These are phyloP conservation scores for Megalopta genalis DNA, from an alignment of 1,140 invertebrate species.

Conservation along the genomic window DNA sequence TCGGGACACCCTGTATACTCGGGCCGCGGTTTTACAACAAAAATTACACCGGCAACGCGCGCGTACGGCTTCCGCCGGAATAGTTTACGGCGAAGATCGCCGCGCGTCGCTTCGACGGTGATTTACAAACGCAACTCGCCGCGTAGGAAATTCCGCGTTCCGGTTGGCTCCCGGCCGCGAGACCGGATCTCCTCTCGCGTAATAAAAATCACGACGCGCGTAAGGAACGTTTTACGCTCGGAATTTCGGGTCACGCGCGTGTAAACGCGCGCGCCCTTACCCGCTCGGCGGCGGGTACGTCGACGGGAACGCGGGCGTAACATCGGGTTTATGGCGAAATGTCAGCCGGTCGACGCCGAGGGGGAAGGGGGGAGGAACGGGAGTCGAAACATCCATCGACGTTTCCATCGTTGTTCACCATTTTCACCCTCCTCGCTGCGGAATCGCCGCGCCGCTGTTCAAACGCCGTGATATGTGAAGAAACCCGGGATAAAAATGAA, in stretches of 20 bases:
- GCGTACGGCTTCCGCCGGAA: background rate
- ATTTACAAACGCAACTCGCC: background rate
- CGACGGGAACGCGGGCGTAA: background rate
- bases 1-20: background rate
- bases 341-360: background rate
- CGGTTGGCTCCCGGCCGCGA: background rate
- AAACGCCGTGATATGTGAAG: background rate
- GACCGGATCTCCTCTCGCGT: too few species aligned
- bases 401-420: background rate
- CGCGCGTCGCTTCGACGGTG: background rate
- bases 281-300: too few species aligned
- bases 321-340: conserved; percentile 1
- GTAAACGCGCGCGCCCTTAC: background rate
- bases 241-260: background rate
- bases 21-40: background rate
- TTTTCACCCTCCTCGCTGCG: background rate
- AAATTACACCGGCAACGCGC: background rate
- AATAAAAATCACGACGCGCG: background rate
- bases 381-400: conserved; percentile 1
- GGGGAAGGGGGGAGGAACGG: background rate
- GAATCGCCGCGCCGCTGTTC: background rate
- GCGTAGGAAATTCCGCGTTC: background rate
- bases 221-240: background rate
- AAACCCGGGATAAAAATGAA: background rate
- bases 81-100: background rate